Conservation (phyloP, 1,140 invertebrate species). For the Polypedilum vanderplanki region DNA sequence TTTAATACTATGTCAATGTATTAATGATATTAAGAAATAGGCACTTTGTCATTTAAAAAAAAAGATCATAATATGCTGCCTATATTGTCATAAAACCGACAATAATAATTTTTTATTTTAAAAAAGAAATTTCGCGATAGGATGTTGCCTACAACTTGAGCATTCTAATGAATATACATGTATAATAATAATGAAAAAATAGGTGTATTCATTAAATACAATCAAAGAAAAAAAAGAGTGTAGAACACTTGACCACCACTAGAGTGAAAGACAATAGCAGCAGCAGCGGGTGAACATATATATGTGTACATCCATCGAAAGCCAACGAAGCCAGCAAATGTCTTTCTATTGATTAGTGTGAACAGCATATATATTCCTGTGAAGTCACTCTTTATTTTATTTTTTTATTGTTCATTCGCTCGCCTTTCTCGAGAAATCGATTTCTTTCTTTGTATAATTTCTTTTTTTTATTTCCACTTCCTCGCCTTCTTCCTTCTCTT, state of each 20-base stretch:
- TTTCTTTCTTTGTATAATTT: conserved; percentile 20
- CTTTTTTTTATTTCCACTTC: conserved; percentile 10
- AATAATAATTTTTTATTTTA: conserved; percentile 5
- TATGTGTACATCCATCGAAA: background rate
- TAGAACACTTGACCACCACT: conserved; percentile 4
- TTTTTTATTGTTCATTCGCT: too few relatives aligned
- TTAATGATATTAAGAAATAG: background rate
- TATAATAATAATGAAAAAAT: background rate
- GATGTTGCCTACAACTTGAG: background rate
- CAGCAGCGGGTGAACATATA: too few relatives aligned
- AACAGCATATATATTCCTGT: conserved; percentile 21
- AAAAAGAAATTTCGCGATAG: conserved; percentile 6
- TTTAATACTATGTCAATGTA: conserved; percentile 17
- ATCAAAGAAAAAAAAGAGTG: background rate
- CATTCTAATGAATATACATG: conserved; percentile 13
- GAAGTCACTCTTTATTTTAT: conserved; percentile 19
- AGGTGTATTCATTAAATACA: background rate
- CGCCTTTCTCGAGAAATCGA: conserved; percentile 4
- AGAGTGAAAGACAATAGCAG: background rate
- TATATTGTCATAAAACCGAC: background rate
- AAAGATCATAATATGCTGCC: too few relatives aligned
- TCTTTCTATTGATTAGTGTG: conserved; percentile 26
- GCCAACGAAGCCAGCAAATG: conserved; percentile 10
- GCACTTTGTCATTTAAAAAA: background rate
- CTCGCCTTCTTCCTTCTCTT: background rate